Evolutionary conservation across 2,797 vertebrate species (phyloP).

Genomic region (Protonibea diacanthus): DNA sequence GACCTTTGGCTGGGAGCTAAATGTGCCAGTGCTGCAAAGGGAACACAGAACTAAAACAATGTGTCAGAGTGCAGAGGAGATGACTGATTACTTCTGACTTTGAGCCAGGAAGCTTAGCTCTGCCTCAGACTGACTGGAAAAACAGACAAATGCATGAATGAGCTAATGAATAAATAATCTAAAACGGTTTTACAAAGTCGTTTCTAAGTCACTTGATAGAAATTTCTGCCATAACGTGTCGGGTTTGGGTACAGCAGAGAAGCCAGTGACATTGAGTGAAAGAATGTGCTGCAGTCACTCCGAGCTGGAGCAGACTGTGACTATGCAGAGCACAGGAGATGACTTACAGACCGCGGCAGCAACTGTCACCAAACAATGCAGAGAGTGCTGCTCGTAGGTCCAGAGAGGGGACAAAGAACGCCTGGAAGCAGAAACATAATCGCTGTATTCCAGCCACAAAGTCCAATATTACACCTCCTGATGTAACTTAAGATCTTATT

Average conservation of each 20-base stretch:
- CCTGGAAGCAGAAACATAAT: slow-evolving; percentile 16
- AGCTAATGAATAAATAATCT: not conserved
- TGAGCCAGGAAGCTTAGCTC: slow-evolving; percentile 9
- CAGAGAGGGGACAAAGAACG: not conserved
- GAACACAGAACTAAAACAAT: slow-evolving; percentile 44
- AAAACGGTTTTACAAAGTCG: not conserved
- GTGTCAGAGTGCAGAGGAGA: slow-evolving; percentile 28
- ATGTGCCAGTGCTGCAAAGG: slow-evolving; percentile 27
- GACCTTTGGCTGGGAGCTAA: slow-evolving; percentile 27
- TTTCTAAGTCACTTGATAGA: not conserved
- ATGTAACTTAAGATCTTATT: slow-evolving; percentile 26
- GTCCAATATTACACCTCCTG: not conserved
- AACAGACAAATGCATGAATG: not conserved
- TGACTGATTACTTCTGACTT: slow-evolving; percentile 28
- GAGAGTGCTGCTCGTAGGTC: slow-evolving; percentile 27
- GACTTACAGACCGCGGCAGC: slow-evolving; percentile 41
- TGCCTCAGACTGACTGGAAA: not conserved
- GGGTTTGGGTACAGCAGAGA: not conserved
- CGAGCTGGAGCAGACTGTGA: slow-evolving; percentile 8
- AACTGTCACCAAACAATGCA: slow-evolving; percentile 30
- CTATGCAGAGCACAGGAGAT: slow-evolving; percentile 20
- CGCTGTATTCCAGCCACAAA: slow-evolving; percentile 14
- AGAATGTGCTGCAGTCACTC: slow-evolving; percentile 32
- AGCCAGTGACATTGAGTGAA: not conserved
- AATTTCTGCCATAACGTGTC: not conserved